phyloP scores from a whole-genome alignment of 2,113 vertebrate species.

The Apeltes quadracus region DNA sequence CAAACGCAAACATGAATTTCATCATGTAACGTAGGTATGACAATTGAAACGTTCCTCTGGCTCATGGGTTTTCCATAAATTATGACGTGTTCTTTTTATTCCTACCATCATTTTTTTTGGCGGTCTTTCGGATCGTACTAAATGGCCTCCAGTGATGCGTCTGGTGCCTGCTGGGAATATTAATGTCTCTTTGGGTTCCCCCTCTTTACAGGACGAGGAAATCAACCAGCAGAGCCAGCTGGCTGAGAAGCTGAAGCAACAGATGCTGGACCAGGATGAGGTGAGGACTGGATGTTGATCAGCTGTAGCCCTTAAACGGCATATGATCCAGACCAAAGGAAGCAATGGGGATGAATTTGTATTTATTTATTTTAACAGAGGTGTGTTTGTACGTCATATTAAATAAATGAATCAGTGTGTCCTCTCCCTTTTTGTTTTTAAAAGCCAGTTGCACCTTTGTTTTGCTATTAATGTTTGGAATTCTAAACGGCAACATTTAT shows the following conservation, averaged over 20 bases:
- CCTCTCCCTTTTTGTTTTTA: neutral
- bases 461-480: neutral
- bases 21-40: neutral
- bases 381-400: too few relatives aligned
- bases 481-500: neutral
- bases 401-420: neutral
- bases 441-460: neutral
- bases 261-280: constrained; percentile 98
- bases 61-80: neutral
- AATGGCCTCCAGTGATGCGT: neutral
- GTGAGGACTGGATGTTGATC: constrained; percentile 70
- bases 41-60: neutral
- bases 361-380: too few relatives aligned
- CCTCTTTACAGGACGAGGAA: constrained; percentile 88
- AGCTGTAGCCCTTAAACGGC: neutral
- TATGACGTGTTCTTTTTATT: neutral
- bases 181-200: constrained; percentile 9
- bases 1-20: neutral
- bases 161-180: neutral
- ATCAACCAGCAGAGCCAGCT: constrained; percentile 97
- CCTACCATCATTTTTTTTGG: neutral
- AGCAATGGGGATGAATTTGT: too few relatives aligned
- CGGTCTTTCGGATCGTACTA: neutral
- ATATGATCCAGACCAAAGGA: neutral
- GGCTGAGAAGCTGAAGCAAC: constrained; percentile 94